Base-by-base conservation (phyloP, 2,797 vertebrate genomes). In the Aratinga solstitialis region DNA sequence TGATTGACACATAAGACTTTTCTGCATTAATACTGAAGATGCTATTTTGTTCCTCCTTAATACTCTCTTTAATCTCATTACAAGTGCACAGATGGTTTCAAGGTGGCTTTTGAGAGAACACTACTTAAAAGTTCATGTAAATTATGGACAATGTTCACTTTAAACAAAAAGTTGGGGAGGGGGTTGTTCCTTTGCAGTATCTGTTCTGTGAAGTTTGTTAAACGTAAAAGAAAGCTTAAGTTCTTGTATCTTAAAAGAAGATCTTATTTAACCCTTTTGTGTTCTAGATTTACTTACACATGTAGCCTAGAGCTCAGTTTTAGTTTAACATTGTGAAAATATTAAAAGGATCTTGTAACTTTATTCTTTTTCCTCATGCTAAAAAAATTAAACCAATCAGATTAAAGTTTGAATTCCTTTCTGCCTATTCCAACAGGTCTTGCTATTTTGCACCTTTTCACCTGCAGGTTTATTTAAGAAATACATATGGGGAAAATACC, bases 231-330 rank as follows among this genome's bases (percentile, higher is more conserved):
- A 98, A 98, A 98, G 97, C 97, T 98, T 98, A 98, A 98, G 97
- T 98, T 98, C 98, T 98, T 99, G 98, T 98, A 99, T 98, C 98
- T 98, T 98, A 98, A 98, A 98, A 97, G 95, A 98, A 98, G 98
- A 98, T 97, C 98, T 99, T 99, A 99, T 99, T 99, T 99, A 99
- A 99, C 98, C 99, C 98, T 98, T 98, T 99, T 99, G 98, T 98
- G 98, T 99, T 99, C 98, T 98, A 98, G 98, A 99, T 98, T 99
- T 99, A 99, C 98, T 99, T 98, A 99, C 98, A 98, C 98, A 98
- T 97, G 97, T 99, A 99, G 98, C 98, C 98, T 99, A 99, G 98
- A 98, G 98, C 98, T 98, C 98, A 98, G 98, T 99, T 99, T 99
- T 99, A 99, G 99, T 99, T 99, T 98, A 98, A 98, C 98, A 98